These are phyloP conservation scores for Stigmatopora nigra DNA, from an alignment of 2,113 vertebrate genomes.

Conservation along the genomic window DNA sequence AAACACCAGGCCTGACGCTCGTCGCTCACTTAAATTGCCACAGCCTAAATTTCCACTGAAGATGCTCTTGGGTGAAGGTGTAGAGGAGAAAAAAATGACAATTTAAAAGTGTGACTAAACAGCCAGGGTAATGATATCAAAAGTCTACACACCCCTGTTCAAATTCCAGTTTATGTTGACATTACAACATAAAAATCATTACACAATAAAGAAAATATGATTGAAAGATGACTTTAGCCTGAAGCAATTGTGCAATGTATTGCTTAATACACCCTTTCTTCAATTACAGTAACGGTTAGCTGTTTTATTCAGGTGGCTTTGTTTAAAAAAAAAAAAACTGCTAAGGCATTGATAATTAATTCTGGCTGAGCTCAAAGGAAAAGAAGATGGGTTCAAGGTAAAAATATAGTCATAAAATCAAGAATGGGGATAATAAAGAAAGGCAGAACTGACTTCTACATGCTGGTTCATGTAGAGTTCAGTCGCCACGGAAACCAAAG, in stretches of 20 bases:
- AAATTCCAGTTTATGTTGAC: not conserved
- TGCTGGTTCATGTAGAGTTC: constrained; percentile 11
- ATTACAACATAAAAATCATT: not conserved
- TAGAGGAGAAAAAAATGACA: constrained; percentile 46
- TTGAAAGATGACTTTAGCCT: no score
- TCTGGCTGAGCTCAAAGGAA: not conserved
- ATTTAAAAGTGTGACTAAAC: constrained; percentile 44
- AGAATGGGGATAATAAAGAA: not conserved
- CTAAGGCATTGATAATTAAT: not conserved
- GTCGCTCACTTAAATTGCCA: constrained; percentile 89
- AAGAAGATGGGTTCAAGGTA: not conserved
- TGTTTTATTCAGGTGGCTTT: not conserved
- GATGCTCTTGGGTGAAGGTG: constrained; percentile 81
- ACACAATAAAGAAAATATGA: no score
- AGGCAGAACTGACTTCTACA: not conserved
- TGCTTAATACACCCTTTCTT: no score
- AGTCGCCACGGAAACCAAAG: constrained; percentile 9
- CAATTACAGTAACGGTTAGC: not conserved
- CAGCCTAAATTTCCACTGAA: constrained; percentile 93
- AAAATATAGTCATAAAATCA: not conserved
- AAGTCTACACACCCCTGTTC: not conserved
- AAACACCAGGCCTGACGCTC: constrained; percentile 93
- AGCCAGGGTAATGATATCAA: not conserved
- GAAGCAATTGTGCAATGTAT: no score
- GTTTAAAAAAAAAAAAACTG: not conserved